A percentile compares a stretch with the other conserved stretches of the same genome.
phyloP scores from a whole-genome alignment of 64 coral and sea anemone genomes.

The Astreopora myriophthalma region DNA sequence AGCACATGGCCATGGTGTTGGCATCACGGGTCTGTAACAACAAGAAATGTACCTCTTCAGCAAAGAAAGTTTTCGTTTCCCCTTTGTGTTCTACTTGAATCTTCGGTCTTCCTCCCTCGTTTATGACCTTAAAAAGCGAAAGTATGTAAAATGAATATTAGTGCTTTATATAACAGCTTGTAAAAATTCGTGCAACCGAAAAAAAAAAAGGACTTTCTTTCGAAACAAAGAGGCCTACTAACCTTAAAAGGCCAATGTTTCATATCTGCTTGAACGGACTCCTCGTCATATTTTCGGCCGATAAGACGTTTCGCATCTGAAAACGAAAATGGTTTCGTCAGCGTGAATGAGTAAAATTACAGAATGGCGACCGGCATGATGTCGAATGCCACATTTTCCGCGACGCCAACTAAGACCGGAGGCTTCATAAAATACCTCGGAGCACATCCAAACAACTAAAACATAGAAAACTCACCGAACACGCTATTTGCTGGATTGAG shows the following conservation, averaged over 20 bases:
- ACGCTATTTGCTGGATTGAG: conserved; percentile 81
- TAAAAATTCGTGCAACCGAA: background rate
- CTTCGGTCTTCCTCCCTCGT: conserved; percentile 66
- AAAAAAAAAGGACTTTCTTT: background rate
- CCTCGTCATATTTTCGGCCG: conserved; percentile 70
- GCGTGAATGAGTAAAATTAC: background rate
- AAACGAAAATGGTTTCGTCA: conserved; percentile 24
- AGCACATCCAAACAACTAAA: background rate
- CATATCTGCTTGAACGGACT: conserved; percentile 47
- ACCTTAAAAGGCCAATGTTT: conserved; percentile 90
- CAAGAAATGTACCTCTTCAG: conserved; percentile 92
- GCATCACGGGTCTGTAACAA: too few relatives aligned
- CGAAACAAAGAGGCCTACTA: background rate
- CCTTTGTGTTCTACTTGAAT: conserved; percentile 68
- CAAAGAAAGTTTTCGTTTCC: conserved; percentile 74
- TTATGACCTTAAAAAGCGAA: conserved; percentile 16
- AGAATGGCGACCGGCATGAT: background rate
- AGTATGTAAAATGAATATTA: too few relatives aligned
- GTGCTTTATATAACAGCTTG: too few relatives aligned
- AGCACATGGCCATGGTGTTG: too few relatives aligned
- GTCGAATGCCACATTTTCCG: background rate
- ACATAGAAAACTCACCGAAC: conserved; percentile 60
- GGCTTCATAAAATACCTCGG: background rate
- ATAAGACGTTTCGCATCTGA: conserved; percentile 85
- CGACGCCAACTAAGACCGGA: background rate